Percentiles rank a stretch among this genome's conserved stretches.
Conservation (phyloP, 1,140 invertebrate genomes). For the Campoletis sonorensis region DNA sequence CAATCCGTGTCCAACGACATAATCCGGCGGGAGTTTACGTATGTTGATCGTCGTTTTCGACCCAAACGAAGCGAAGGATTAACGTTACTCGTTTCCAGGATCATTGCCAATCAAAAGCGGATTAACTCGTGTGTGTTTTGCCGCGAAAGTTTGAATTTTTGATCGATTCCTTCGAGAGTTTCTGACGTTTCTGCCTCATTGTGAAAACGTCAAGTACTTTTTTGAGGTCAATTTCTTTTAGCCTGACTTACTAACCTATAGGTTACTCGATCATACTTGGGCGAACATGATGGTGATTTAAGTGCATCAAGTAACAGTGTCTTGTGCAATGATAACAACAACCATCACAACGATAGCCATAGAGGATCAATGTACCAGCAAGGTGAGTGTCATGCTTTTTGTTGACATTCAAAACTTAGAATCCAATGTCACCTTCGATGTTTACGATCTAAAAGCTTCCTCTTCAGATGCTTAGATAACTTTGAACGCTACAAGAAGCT, state of each 20-base stretch:
- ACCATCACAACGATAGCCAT: slow-evolving; percentile 55
- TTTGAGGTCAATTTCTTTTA: not conserved
- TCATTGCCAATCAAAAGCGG: not conserved
- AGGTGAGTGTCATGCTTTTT: slow-evolving; percentile 63
- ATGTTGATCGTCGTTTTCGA: not conserved
- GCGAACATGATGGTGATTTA: slow-evolving; percentile 64
- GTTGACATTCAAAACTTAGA: not conserved
- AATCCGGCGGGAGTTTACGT: slow-evolving; percentile 25
- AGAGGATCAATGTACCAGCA: slow-evolving; percentile 74
- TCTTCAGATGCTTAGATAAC: too few species aligned
- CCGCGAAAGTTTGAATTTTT: too few species aligned
- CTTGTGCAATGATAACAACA: slow-evolving; percentile 71
- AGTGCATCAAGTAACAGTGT: slow-evolving; percentile 67
- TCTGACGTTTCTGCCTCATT: too few species aligned
- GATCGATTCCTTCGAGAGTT: too few species aligned
- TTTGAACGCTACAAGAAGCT: too few species aligned
- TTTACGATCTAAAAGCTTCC: too few species aligned
- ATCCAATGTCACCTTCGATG: not conserved
- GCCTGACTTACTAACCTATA: slow-evolving; percentile 1
- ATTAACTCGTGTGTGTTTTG: too few species aligned
- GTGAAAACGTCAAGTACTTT: too few species aligned
- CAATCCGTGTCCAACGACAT: not conserved
- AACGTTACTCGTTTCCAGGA: slow-evolving; percentile 1
- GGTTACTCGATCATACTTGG: slow-evolving; percentile 50
- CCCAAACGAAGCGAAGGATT: slow-evolving; percentile 19